These are phyloP conservation scores for Drosophila repleta DNA, from an alignment of 1,140 invertebrate species.

Conservation along the genomic window DNA sequence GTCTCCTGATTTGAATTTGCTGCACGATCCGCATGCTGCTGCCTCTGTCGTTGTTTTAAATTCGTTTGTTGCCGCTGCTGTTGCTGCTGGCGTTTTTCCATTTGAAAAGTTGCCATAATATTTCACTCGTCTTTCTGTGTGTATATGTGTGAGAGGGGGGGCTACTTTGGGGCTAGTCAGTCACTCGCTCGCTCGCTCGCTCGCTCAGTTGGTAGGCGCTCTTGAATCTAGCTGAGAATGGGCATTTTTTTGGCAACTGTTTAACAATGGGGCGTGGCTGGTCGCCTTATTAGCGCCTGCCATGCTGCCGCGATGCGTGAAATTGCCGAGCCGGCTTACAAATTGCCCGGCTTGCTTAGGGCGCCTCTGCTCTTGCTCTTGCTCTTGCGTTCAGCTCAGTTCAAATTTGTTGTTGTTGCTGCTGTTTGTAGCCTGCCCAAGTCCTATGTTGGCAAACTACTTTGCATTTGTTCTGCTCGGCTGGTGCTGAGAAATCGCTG, in stretches of 20 bases:
- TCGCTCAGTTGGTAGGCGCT: not conserved
- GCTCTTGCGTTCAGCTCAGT: not conserved
- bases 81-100: conserved; percentile 70
- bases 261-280: conserved; percentile 65
- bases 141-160: no score
- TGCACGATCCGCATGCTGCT: conserved; percentile 21
- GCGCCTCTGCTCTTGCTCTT: not conserved
- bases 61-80: conserved; percentile 67
- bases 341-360: conserved; percentile 25
- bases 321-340: conserved; percentile 54
- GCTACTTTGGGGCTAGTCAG: conserved; percentile 17
- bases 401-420: not conserved
- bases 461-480: conserved; percentile 76
- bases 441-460: conserved; percentile 54
- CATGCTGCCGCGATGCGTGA: conserved; percentile 76
- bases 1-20: conserved; percentile 2
- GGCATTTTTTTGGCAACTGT: conserved; percentile 38
- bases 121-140: conserved; percentile 60
- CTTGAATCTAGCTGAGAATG: conserved; percentile 53
- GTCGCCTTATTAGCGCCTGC: conserved; percentile 73
- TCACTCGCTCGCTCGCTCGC: conserved; percentile 16
- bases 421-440: conserved; percentile 1
- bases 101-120: conserved; percentile 82
- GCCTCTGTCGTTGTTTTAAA: conserved; percentile 71
- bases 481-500: conserved; percentile 73